Percentiles rank a stretch among this genome's conserved stretches.
Evolutionary conservation across 35 echinoderm and acorn worm genomes (phyloP).

Genomic region (Stichopus chloronotus): DNA sequence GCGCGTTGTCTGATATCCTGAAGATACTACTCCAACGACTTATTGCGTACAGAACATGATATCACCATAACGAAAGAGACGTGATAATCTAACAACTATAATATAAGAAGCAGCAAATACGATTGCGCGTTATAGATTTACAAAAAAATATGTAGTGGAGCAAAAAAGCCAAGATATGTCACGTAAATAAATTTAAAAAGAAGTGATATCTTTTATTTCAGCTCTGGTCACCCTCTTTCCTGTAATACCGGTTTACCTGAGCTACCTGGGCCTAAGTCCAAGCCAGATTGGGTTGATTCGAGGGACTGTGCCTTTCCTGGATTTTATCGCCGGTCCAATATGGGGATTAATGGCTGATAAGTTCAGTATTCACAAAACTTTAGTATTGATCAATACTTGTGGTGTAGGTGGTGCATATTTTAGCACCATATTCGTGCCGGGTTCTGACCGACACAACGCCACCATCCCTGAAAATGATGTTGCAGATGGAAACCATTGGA

Average conservation of each 20-base stretch:
- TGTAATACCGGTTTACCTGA: constrained; percentile 77
- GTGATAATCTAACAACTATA: too few relatives aligned
- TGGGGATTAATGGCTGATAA: constrained; percentile 80
- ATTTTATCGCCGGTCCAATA: constrained; percentile 59
- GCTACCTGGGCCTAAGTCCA: constrained; percentile 63
- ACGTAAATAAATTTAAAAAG: too few relatives aligned
- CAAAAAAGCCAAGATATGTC: too few relatives aligned
- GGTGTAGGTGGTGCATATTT: constrained; percentile 60
- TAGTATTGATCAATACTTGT: constrained; percentile 56
- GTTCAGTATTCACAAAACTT: constrained; percentile 66
- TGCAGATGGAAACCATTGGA: not conserved
- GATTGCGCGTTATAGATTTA: too few relatives aligned
- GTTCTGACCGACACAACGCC: constrained; percentile 12
- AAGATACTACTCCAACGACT: too few relatives aligned
- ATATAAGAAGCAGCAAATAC: too few relatives aligned
- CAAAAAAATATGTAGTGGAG: too few relatives aligned
- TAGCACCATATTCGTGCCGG: constrained; percentile 65
- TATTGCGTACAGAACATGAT: too few relatives aligned
- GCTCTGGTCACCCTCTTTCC: constrained; percentile 63
- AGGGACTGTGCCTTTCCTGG: constrained; percentile 69
- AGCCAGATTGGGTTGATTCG: constrained; percentile 69
- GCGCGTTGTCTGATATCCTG: too few relatives aligned
- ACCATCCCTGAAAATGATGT: not conserved
- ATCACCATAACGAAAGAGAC: too few relatives aligned
- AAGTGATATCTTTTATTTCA: not conserved